Evolutionary conservation across 2,888 invertebrate species (phyloP).

Genomic region (Drosophila mimica): DNA sequence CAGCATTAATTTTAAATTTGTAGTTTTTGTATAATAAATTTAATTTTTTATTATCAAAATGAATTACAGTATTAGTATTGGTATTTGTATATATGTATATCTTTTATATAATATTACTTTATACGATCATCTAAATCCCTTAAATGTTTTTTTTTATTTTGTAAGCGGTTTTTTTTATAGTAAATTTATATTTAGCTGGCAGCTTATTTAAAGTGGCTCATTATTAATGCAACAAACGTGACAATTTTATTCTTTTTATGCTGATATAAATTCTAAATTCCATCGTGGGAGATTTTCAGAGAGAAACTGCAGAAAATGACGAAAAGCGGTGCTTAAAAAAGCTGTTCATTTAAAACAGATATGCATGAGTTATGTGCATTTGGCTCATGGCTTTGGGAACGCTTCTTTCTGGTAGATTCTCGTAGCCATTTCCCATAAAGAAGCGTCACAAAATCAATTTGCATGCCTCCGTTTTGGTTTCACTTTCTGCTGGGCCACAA

Average conservation of each 20-base stretch:
- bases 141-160: too few relatives aligned
- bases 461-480: constrained; percentile 47
- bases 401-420: neutral
- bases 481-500: constrained; percentile 1
- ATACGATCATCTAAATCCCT: too few relatives aligned
- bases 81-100: too few relatives aligned
- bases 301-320: neutral
- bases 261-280: neutral
- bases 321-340: neutral
- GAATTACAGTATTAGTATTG: too few relatives aligned
- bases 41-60: too few relatives aligned
- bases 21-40: too few relatives aligned
- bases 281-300: neutral
- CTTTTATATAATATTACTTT: too few relatives aligned
- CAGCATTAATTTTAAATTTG: too few relatives aligned
- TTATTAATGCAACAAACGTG: neutral
- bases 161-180: too few relatives aligned
- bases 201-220: neutral
- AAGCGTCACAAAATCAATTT: constrained; percentile 72
- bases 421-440: constrained; percentile 68
- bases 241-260: neutral
- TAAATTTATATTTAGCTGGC: neutral
- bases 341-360: constrained; percentile 1
- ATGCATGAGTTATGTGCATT: constrained; percentile 8
- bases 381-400: neutral